phyloP scores from a whole-genome alignment of 2,797 vertebrate genomes.

The Gadopsis bispinosus region DNA sequence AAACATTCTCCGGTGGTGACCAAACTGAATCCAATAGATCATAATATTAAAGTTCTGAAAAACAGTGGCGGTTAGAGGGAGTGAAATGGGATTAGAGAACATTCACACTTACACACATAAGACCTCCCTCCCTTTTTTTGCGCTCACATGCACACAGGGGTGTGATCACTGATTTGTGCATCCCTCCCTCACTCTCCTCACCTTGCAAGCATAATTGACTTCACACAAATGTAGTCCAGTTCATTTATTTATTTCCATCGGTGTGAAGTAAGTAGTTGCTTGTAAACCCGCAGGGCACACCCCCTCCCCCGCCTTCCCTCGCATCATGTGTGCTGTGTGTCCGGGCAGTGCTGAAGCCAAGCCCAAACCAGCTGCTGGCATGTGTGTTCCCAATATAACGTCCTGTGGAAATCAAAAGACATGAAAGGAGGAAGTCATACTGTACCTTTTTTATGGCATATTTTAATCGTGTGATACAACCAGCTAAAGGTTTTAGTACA shows the following conservation, averaged over 20 bases:
- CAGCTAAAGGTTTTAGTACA: not conserved
- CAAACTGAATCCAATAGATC: not conserved
- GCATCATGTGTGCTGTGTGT: conserved; percentile 31
- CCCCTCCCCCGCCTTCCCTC: not conserved
- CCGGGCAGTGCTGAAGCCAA: conserved; percentile 22
- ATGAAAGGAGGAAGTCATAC: not conserved
- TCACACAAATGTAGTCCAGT: conserved; percentile 78
- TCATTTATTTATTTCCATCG: conserved; percentile 82
- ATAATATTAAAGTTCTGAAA: not conserved
- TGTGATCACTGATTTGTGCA: conserved; percentile 18
- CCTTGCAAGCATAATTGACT: conserved; percentile 73
- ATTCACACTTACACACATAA: not conserved
- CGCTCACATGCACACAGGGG: conserved; percentile 33
- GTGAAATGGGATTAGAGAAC: not conserved
- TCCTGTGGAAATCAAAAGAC: conserved; percentile 24
- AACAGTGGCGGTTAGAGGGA: not conserved
- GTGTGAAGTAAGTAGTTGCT: conserved; percentile 71
- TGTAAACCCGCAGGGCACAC: conserved; percentile 68
- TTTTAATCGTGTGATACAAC: not conserved
- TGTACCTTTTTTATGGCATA: conserved; percentile 3
- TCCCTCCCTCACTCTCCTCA: conserved; percentile 41
- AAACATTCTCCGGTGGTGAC: not conserved
- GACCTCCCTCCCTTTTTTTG: conserved; percentile 2
- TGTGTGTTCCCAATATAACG: not conserved
- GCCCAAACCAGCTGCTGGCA: conserved; percentile 16